phyloP scores from a whole-genome alignment of 1,140 invertebrate genomes.

The Alviniconcha marisindica region DNA sequence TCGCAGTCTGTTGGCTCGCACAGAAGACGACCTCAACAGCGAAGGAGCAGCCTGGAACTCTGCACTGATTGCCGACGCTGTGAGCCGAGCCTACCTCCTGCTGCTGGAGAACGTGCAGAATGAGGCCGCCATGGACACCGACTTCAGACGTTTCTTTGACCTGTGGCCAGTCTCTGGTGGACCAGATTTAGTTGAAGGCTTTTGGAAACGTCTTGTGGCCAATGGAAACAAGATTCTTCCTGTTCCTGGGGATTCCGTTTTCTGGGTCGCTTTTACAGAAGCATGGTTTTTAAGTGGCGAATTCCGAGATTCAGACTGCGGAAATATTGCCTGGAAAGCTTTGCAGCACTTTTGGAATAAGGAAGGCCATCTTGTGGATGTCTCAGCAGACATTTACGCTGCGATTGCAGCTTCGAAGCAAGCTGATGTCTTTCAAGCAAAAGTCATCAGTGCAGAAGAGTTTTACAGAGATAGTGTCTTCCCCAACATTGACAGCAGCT shows the following conservation, averaged over 20 bases:
- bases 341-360: slow-evolving; percentile 8
- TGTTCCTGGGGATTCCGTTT: neutral
- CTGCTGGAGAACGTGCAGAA: slow-evolving; percentile 18
- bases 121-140: neutral
- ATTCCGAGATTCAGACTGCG: slow-evolving; percentile 4
- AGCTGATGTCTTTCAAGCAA: neutral
- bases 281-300: neutral
- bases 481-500: slow-evolving; percentile 18
- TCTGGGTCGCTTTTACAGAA: neutral
- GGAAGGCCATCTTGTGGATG: slow-evolving; percentile 11
- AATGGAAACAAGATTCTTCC: slow-evolving; percentile 16
- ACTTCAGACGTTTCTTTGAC: neutral
- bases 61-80: slow-evolving; percentile 43
- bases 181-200: neutral
- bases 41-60: slow-evolving; percentile 56
- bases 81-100: slow-evolving; percentile 5
- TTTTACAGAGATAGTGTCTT: slow-evolving; percentile 28
- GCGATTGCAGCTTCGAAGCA: neutral
- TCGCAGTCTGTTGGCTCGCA: slow-evolving; percentile 33
- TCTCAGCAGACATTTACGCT: neutral
- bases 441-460: neutral
- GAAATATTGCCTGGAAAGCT: slow-evolving; percentile 5
- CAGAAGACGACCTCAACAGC: slow-evolving; percentile 47
- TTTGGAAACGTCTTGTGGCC: slow-evolving; percentile 6
- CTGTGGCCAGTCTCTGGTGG: slow-evolving; percentile 15